Percentiles rank a stretch among this genome's conserved stretches.
Conservation (phyloP, 2,113 vertebrate genomes). For the Tachycineta bicolor region DNA sequence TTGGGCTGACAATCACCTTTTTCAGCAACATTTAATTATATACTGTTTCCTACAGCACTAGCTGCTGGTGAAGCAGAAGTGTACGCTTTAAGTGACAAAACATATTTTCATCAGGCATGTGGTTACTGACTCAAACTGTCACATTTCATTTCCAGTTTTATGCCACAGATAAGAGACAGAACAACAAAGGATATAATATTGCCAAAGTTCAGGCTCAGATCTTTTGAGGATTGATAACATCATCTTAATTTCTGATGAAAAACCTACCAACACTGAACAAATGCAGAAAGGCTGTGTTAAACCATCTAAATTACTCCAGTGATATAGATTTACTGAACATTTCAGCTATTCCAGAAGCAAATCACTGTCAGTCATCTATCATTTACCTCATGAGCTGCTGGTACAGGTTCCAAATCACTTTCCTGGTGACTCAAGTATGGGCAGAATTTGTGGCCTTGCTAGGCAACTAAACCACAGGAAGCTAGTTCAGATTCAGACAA, state of each 20-base stretch:
- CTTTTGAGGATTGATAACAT: background rate
- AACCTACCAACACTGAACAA: background rate
- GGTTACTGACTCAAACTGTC: slow-evolving; percentile 1
- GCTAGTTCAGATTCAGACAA: background rate
- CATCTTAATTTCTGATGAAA: background rate
- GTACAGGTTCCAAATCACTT: background rate
- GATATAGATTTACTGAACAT: background rate
- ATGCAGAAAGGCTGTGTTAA: slow-evolving; percentile 13
- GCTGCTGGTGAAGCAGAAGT: background rate
- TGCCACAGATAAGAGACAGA: background rate
- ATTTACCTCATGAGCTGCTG: background rate
- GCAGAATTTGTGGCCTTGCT: background rate
- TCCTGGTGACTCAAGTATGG: background rate
- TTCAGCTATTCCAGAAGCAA: background rate
- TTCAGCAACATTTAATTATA: slow-evolving; percentile 9
- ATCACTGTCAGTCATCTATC: background rate
- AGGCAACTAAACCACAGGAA: background rate
- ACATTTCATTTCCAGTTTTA: slow-evolving; percentile 14
- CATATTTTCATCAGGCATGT: background rate
- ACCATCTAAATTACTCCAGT: background rate
- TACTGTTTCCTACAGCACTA: background rate
- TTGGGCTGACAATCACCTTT: background rate
- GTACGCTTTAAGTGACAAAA: slow-evolving; percentile 32
- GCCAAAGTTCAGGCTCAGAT: background rate
- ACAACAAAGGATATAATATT: slow-evolving; percentile 19